These are phyloP conservation scores for Palythoa heliodiscus DNA, from an alignment of 92 coral and sea anemone genomes.

Conservation along the genomic window DNA sequence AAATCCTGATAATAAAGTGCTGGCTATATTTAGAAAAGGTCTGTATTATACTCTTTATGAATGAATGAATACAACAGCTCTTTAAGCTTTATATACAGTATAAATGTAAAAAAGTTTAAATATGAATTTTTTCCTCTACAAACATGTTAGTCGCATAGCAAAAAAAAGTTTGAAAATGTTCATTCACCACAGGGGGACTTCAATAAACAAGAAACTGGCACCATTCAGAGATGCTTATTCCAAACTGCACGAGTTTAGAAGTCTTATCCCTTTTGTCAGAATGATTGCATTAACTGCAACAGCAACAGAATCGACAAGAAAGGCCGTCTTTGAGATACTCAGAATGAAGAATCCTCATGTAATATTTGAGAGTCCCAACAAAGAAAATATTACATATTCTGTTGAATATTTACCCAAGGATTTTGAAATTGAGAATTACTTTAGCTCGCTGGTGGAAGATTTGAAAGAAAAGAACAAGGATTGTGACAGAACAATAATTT, in stretches of 20 bases:
- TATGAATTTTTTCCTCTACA: no score
- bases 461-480: slow-evolving; percentile 22
- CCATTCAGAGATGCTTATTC: slow-evolving; percentile 63
- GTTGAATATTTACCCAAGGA: slow-evolving; percentile 61
- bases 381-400: slow-evolving; percentile 59
- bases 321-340: slow-evolving; percentile 51
- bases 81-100: no score
- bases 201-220: slow-evolving; percentile 49
- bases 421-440: slow-evolving; percentile 47
- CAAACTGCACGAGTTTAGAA: slow-evolving; percentile 55
- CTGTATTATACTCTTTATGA: no score
- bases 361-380: slow-evolving; percentile 54
- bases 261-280: slow-evolving; percentile 50
- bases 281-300: slow-evolving; percentile 72
- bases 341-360: slow-evolving; percentile 26
- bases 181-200: slow-evolving; percentile 58
- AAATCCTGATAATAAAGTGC: background rate
- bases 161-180: no score
- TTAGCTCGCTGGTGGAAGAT: slow-evolving; percentile 67
- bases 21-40: background rate
- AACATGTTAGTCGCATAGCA: no score
- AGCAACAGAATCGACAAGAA: slow-evolving; percentile 62
- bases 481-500: slow-evolving; percentile 62
- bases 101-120: no score
- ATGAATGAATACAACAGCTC: no score